Evolutionary conservation across 2,113 vertebrate genomes (phyloP), one percentile per base, ranked within the genome.

Genomic region (Gila orcuttii): DNA sequence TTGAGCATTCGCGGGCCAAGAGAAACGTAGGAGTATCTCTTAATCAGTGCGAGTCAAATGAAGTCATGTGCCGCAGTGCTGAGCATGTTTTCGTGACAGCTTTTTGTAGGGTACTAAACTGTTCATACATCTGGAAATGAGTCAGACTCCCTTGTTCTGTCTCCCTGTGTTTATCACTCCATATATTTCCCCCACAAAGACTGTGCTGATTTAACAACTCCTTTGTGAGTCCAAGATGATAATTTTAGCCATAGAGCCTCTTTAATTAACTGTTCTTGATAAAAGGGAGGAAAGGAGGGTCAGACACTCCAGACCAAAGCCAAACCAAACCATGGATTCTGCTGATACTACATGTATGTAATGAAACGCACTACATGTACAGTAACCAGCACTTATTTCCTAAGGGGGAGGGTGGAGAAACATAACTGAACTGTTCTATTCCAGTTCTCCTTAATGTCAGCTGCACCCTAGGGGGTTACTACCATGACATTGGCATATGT

Each of bases 391-490:
- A 60, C 6, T 6, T 33, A 39, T 79, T 79, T 42, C 31, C 57
- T 62, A 57, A 60, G 77, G 47, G 28, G 55, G 77, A 60, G 55
- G 47, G 28, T 36, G 19, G 66, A 59, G 68, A 45, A 68, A 55
- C 28, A 66, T 47, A 50, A 77, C 57, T 15, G 1, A 36, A 64
- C 39, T n/a, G 59, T 47, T 76, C 57, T 77, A 64, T 75, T 21
- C 39, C 60, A 33, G 36, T 62, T 84, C 82, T 76, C 50, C 28
- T 62, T 84, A 84, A 62, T 77, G 39, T 59, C 83, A 84, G 71
- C 17, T 50, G 39, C 39, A 73, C 82, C 50, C 68, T 47, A 62
- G 42, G 36, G 39, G 74, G 47, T 73, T 39, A 59, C 23, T 42
- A 42, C 55, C 69, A 60, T 28, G 36, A 36, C 79, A 84, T 23